A percentile compares a stretch with the other conserved stretches of the same genome.
Evolutionary conservation across 2,797 vertebrate genomes (phyloP).

Genomic region (Gephyroberyx darwinii): DNA sequence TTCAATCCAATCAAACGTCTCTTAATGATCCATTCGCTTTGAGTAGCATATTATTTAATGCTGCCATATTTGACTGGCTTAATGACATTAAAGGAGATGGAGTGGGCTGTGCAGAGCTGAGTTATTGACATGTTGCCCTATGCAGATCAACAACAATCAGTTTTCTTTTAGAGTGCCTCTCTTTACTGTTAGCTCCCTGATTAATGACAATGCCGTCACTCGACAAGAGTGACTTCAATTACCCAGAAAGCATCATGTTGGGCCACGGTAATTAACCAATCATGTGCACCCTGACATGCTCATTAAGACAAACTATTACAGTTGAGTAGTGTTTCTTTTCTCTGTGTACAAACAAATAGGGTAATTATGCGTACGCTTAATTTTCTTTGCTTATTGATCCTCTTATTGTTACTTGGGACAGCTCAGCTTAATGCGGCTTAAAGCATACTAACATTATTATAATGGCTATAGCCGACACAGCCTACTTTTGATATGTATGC

Average conservation of each 20-base stretch:
- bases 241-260: constrained; percentile 57
- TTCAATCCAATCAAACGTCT: constrained; percentile 55
- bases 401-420: constrained; percentile 15
- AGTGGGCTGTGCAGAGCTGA: constrained; percentile 53
- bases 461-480: background rate
- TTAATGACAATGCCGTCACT: constrained; percentile 65
- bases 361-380: constrained; percentile 28
- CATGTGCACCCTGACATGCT: constrained; percentile 34
- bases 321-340: constrained; percentile 26
- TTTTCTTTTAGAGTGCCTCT: constrained; percentile 51
- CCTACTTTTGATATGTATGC: background rate
- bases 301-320: constrained; percentile 44
- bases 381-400: constrained; percentile 21
- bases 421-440: constrained; percentile 6
- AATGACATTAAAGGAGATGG: constrained; percentile 65
- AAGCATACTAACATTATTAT: background rate
- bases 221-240: constrained; percentile 51
- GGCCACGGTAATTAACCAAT: constrained; percentile 49
- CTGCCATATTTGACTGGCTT: constrained; percentile 56
- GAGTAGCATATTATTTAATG: constrained; percentile 59
- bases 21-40: constrained; percentile 57
- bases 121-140: constrained; percentile 71
- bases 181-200: constrained; percentile 55
- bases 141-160: constrained; percentile 72
- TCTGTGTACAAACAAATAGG: constrained; percentile 29